Base-by-base conservation (phyloP, 2,797 vertebrate species). In the Pangasius macronema region DNA sequence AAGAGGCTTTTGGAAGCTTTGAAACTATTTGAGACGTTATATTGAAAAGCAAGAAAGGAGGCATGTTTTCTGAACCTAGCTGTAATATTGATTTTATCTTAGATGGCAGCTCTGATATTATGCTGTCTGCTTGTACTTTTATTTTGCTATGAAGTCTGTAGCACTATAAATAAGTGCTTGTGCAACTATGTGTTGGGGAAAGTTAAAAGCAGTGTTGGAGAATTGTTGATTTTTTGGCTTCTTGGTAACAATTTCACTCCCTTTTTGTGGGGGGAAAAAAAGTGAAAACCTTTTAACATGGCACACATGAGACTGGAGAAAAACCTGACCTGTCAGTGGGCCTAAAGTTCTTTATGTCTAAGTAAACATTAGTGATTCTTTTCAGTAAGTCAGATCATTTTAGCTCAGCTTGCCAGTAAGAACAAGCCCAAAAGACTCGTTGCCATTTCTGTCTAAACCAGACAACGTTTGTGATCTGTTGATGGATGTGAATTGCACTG, bases 41-140 rank as follows among this genome's bases (percentile, higher is more conserved):
- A n/a, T 49, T 72, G 49, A 30, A 53, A 53, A 53, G 46, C 24
- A 30, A 16, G 51, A 55, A 79, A 55, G n/a, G 76, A 79, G 51
- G 33, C 39, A 4, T n/a, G 16, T 79, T 79, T 33, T 33, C 46
- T 53, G 49, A 77, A 53, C 49, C 75, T 55, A 49, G 75, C 75
- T 51, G 49, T 30, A 16, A 77, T 33, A 30, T 30, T 77, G n/a
- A 79, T 55, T 33, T 33, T 8, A 79, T 79, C 55, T 79, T 9
- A 20, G n/a, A 53, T 53, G 51, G n/a, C 51, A 79, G 76, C 76
- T 33, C 76, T 55, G 49, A 30, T 33, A 55, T 79, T 79, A 79
- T 79, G 76, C 20, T 57, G 51, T 55, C 76, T 80, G 76, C 30
- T 80, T 33, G 18, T 36, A 55, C 76, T 53, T 80, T 80, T 36